Evolutionary conservation across 2,113 vertebrate genomes (phyloP), one percentile per base, ranked within the genome.

Genomic region (Dasyprocta punctata): DNA sequence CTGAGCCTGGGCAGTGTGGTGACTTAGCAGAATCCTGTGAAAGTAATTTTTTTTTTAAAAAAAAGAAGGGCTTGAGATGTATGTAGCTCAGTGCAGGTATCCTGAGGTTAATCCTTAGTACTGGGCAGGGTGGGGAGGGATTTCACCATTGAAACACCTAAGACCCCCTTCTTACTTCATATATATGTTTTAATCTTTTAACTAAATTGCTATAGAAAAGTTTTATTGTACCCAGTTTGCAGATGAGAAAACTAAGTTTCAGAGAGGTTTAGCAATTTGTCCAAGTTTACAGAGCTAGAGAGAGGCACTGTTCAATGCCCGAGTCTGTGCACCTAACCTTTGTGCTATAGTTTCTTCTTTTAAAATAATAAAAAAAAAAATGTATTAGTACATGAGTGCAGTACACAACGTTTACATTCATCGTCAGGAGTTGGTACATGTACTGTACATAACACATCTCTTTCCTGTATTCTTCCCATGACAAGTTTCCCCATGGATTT

Each of bases 221-320:
- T 85, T 94, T 95, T 73, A 19, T 36, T 44, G 10, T 33, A 30
- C 63, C 63, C 44, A 38, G 28, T 80, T 75, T 60, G 54, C 41
- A 63, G 82, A 38, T 9, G 11, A 92, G 69, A 41, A 88, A 95
- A 78, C n/a, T 11, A 24, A 80, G 20, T 90, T 92, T 80, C 63
- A 75, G 44, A 52, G 58, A 75, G 3, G 5, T 73, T 24, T 33
- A 80, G 52, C 49, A 28, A 84, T 54, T 63, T 33, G 83, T 24
- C n/a, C 49, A 36, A 13, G 33, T 77, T 77, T 38, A 56, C 87
- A 78, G 36, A 80, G 16, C 54, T 38, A 52, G 44, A 20, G 80
- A 36, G 22, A 7, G 61, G 8, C 2, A 71, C 33, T 81, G 47
- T 36, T 28, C 16, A 10, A 49, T 3, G 33, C 3, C 14, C 0